phyloP scores from a whole-genome alignment of 2,797 vertebrate genomes.

The Eremophila alpestris region DNA sequence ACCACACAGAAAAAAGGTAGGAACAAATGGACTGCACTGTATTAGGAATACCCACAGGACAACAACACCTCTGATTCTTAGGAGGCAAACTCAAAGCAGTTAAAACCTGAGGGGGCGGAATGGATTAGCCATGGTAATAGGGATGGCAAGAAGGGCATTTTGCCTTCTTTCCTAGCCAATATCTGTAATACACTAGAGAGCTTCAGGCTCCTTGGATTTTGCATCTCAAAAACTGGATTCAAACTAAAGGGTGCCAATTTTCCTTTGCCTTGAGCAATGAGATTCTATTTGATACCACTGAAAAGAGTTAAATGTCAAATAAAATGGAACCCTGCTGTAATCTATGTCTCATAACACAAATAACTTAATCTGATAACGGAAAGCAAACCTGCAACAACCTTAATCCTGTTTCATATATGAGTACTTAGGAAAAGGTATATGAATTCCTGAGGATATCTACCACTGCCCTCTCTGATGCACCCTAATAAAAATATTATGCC shows the following conservation, averaged over 20 bases:
- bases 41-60: neutral
- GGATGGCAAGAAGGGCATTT: neutral
- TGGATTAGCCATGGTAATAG: neutral
- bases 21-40: rapidly evolving
- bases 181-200: neutral
- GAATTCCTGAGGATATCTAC: neutral
- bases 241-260: neutral
- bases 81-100: neutral
- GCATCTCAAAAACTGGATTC: neutral
- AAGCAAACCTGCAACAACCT: neutral
- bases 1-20: neutral
- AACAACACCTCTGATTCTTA: neutral
- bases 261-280: neutral
- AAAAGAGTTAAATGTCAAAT: neutral
- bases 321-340: neutral
- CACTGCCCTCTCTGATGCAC: neutral
- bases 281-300: neutral
- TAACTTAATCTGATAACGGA: neutral
- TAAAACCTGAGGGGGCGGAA: neutral
- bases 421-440: neutral
- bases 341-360: neutral
- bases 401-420: neutral
- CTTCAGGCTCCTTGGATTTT: neutral
- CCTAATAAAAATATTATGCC: neutral
- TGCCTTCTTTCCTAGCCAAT: neutral